Evolutionary conservation across 2,113 vertebrate genomes (phyloP).

Genomic region (Morone saxatilis): DNA sequence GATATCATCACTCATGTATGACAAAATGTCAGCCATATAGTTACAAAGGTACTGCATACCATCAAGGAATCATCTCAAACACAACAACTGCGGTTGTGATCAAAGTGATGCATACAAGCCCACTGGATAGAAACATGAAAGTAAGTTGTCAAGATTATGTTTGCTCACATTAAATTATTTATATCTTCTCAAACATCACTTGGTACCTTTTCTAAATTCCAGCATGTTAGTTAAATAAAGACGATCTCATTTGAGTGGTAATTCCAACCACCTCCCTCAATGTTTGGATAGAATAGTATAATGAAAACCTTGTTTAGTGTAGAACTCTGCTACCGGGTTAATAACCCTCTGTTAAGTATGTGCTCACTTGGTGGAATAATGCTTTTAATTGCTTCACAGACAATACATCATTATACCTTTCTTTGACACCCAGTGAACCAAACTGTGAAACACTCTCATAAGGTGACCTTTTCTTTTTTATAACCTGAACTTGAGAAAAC

Average conservation of each 20-base stretch:
- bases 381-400: constrained; percentile 4
- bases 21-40: background rate
- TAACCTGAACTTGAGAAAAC: background rate
- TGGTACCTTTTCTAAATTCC: background rate
- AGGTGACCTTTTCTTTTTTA: background rate
- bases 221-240: background rate
- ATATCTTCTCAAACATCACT: background rate
- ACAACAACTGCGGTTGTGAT: background rate
- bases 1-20: background rate
- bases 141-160: background rate
- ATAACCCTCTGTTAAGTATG: background rate
- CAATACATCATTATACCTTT: background rate
- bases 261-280: background rate
- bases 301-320: background rate
- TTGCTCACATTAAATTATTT: background rate
- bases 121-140: constrained; percentile 4
- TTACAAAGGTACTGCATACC: too few relatives aligned
- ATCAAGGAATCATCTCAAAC: background rate
- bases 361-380: background rate
- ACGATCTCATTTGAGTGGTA: background rate
- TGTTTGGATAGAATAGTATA: too few relatives aligned
- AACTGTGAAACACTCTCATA: background rate
- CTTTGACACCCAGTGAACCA: background rate
- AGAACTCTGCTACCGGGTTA: background rate
- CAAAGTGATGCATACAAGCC: background rate